Percentiles rank a stretch among this genome's conserved stretches.
Evolutionary conservation across 2,888 invertebrate species (phyloP).

Genomic region (Melanophora roralis): DNA sequence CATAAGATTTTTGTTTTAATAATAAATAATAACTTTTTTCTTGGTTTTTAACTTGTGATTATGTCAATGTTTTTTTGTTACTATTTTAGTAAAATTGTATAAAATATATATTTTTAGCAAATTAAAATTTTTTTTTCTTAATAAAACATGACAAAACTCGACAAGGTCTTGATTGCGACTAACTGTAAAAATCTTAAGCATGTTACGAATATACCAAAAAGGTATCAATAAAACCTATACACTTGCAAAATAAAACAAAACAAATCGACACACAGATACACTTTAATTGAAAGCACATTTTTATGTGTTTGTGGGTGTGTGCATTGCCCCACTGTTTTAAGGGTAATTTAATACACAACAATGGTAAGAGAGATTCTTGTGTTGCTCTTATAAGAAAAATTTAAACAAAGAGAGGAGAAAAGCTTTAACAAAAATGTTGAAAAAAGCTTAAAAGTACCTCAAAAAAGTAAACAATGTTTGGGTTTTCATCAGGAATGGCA

Average conservation of each 20-base stretch:
- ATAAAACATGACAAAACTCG: constrained; percentile 77
- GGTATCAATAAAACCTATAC: constrained; percentile 63
- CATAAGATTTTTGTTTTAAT: too few species aligned
- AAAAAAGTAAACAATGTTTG: not conserved
- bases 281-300: too few species aligned
- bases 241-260: constrained; percentile 31
- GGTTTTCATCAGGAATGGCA: too few species aligned
- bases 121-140: constrained; percentile 40
- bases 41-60: constrained; percentile 41
- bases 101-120: constrained; percentile 36
- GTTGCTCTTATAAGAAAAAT: too few species aligned
- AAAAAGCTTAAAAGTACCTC: not conserved
- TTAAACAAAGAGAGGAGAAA: not conserved
- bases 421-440: not conserved
- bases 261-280: constrained; percentile 32
- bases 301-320: too few species aligned
- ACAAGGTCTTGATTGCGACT: constrained; percentile 78
- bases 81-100: constrained; percentile 49
- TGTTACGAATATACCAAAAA: constrained; percentile 76
- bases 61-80: constrained; percentile 48
- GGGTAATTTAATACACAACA: constrained; percentile 32
- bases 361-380: not conserved
- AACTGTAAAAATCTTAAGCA: constrained; percentile 77
- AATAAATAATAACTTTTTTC: constrained; percentile 52
- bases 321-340: too few species aligned